A percentile compares a stretch with the other conserved stretches of the same genome.
These are phyloP conservation scores for Chaenocephalus aceratus DNA, from an alignment of 2,113 vertebrate genomes.

Conservation along the genomic window DNA sequence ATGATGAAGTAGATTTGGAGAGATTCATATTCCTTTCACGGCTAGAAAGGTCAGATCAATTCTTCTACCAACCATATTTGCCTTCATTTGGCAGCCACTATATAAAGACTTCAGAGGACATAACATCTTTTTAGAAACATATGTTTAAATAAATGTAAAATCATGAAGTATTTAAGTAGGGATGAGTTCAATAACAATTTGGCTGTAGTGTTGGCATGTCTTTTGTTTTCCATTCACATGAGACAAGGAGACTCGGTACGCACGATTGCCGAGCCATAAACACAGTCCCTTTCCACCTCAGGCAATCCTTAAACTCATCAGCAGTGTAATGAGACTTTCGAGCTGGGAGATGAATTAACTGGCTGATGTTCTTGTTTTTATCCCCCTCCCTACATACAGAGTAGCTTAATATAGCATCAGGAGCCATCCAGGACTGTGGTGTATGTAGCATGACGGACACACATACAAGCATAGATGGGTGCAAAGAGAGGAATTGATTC, in stretches of 20 bases:
- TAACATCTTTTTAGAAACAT: slow-evolving; percentile 51
- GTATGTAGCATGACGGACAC: slow-evolving; percentile 53
- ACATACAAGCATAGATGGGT: slow-evolving; percentile 14
- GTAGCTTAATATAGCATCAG: slow-evolving; percentile 42
- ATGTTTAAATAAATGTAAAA: slow-evolving; percentile 69
- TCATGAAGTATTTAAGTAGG: slow-evolving; percentile 67
- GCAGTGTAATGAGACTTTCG: slow-evolving; percentile 84
- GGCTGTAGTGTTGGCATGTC: slow-evolving; percentile 54
- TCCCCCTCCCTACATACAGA: slow-evolving; percentile 24
- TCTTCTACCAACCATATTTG: slow-evolving; percentile 58
- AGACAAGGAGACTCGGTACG: slow-evolving; percentile 55
- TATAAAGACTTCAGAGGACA: slow-evolving; percentile 43
- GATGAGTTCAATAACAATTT: slow-evolving; percentile 62
- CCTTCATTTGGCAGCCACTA: slow-evolving; percentile 74
- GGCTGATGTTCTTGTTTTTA: slow-evolving; percentile 73
- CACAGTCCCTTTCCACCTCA: slow-evolving; percentile 70
- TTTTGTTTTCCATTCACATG: slow-evolving; percentile 76
- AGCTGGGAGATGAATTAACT: slow-evolving; percentile 86
- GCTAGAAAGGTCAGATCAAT: slow-evolving; percentile 83
- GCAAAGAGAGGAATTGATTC: slow-evolving; percentile 19
- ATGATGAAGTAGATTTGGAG: slow-evolving; percentile 72
- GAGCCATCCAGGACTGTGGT: slow-evolving; percentile 47
- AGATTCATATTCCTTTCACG: slow-evolving; percentile 76
- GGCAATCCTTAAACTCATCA: slow-evolving; percentile 84
- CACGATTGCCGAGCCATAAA: slow-evolving; percentile 75